Base-by-base conservation (phyloP, 2,113 vertebrate genomes). In the Willisornis vidua region DNA sequence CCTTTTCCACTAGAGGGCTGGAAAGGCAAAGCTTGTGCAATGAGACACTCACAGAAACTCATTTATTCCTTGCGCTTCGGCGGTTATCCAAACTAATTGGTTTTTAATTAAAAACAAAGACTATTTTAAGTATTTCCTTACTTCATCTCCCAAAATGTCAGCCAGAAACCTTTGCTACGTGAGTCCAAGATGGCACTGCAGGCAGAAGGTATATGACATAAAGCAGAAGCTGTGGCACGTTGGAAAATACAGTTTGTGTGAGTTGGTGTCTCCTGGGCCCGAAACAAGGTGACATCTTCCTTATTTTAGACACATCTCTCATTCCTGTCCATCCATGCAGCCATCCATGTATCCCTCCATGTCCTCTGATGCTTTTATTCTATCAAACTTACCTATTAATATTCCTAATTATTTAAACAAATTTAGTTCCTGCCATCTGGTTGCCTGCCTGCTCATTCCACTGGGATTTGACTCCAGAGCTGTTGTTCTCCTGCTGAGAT, bases 1-100 rank as follows among this genome's bases (percentile, higher is more conserved):
- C 17, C 39, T 7, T 88, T 87, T 93, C 92, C 90, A 97, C 94
- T 95, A 97, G 95, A 93, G 94, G 95, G 94, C 88, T 90, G 79
- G 85, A 77, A 71, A 92, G 79, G 75, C 88, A 86, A 93, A 92
- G 39, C 51, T 77, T 83, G 39, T 61, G 41, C 35, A 35, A 5
- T 11, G 33, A 35, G 4, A 45, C 18, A 33, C 19, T 35, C 13
- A 6, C 1, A 8, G 2, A 81, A 66, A 12, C 14, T 73, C 20
- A 15, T 74, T 82, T 78, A 55, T 61, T 76, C 15, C 70, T 78
- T 19, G 6, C 52, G 48, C 8, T 76, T 51, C 28, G 3, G 9
- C 2, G 2, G 26, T 78, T 72, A 65, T 31, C 24, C 33, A 88
- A 89, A 77, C 5, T 41, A 67, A 29, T 14, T 33, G 0, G 19